Evolutionary conservation across 2,113 vertebrate species (phyloP), one percentile per base, ranked within the genome.

Genomic region (Colistium nudipinnis): DNA sequence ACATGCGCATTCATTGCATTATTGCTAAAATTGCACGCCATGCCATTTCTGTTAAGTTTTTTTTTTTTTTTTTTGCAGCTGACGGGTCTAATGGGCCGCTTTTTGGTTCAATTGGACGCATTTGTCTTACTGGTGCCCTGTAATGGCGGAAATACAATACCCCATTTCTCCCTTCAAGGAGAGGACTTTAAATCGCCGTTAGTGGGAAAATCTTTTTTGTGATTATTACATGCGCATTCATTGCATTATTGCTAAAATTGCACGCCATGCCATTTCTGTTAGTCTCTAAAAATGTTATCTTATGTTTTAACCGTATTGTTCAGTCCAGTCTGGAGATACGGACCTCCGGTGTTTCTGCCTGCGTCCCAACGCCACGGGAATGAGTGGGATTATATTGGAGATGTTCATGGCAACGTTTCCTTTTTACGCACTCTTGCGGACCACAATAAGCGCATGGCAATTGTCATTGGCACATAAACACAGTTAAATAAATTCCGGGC

Each of bases 81-180:
- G 84, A 85, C 55, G 52, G 63, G 70, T 74, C 78, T 78, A 24
- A 62, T 70, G 63, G 62, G 39, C 28, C 44, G 16, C 62, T 62
- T 77, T 73, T 71, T 71, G 39, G 62, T 78, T 39, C 24, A 53
- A 31, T 43, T 43, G 17, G 30, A 44, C 7, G 39, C 62, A 27
- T 20, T 39, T 56, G 61, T 59, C 36, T 47, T 61, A 14, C 47
- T 44, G 68, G 66, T 67, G 9, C 10, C 28, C 59, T 64, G 47
- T 16, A 47, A 59, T 13, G 22, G 48, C 36, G 68, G 56, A 24
- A 61, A 41, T 67, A 24, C 54, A 38, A 41, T n/a, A 43, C 2
- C 1, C 14, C 28, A 14, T 17, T 20, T 45, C 35, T 62, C 53
- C n/a, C n/a, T n/a, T n/a, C n/a, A n/a, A n/a, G n/a, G n/a, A n/a